A percentile compares a stretch with the other conserved stretches of the same genome.
Conservation (phyloP, 2,888 invertebrate genomes). For the Plebejus anna region DNA sequence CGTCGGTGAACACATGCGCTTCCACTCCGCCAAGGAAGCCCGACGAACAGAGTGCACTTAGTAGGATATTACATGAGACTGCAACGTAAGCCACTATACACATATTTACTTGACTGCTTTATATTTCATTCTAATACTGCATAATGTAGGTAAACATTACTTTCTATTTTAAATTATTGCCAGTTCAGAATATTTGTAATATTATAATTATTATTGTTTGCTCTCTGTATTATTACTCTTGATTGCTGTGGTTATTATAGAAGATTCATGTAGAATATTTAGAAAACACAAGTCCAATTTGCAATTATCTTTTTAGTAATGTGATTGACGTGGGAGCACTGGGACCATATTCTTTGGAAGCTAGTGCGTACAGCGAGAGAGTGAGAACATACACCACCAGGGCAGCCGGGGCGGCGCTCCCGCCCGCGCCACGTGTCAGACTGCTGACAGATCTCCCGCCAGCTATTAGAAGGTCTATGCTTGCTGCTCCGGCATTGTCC, state of each 20-base stretch:
- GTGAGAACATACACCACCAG: slow-evolving; percentile 82
- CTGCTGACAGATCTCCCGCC: slow-evolving; percentile 87
- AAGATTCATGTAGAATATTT: background rate
- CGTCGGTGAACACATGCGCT: slow-evolving; percentile 77
- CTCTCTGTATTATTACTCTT: background rate
- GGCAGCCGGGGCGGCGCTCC: slow-evolving; percentile 47
- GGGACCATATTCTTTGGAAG: slow-evolving; percentile 92
- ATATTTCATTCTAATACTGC: background rate
- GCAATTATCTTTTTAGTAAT: slow-evolving; percentile 79
- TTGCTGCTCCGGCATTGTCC: slow-evolving; percentile 81
- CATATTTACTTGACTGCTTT: too few relatives aligned
- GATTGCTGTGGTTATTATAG: too few relatives aligned
- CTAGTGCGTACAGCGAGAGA: slow-evolving; percentile 92
- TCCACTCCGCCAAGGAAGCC: slow-evolving; percentile 87
- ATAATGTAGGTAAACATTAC: background rate
- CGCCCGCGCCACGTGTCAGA: slow-evolving; percentile 61
- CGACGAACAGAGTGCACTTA: slow-evolving; percentile 94
- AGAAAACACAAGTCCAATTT: background rate
- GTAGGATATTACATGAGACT: slow-evolving; percentile 93
- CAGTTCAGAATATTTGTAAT: background rate
- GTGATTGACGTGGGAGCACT: slow-evolving; percentile 96
- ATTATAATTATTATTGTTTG: background rate
- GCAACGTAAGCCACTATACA: slow-evolving; percentile 84
- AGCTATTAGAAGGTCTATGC: slow-evolving; percentile 80
- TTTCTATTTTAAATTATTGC: background rate